Conservation (phyloP, 2,797 vertebrate genomes). For the Poecile montanus region DNA sequence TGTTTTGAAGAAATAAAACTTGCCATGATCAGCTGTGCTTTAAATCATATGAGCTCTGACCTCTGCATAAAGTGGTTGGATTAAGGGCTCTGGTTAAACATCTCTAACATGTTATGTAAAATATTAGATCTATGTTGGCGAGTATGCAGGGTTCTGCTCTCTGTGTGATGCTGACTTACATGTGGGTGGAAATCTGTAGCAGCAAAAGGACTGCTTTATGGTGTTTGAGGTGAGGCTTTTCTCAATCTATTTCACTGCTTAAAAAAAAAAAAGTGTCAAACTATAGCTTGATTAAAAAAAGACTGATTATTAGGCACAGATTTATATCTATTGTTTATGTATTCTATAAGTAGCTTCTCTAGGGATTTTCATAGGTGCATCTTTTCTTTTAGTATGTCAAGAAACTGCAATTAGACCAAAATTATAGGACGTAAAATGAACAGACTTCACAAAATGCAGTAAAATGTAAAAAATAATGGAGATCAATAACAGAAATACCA, state of each 20-base stretch:
- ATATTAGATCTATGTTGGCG: not conserved
- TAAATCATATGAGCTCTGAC: not conserved
- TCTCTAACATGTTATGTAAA: constrained; percentile 23
- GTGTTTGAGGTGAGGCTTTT: not conserved
- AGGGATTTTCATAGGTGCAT: not conserved
- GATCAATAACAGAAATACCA: not conserved
- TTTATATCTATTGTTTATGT: not conserved
- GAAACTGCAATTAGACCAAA: not conserved
- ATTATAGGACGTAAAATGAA: not conserved
- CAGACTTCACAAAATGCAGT: not conserved
- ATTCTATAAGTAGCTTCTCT: not conserved
- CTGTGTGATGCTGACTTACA: not conserved
- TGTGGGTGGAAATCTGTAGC: not conserved
- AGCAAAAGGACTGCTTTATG: not conserved
- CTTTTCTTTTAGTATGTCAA: not conserved
- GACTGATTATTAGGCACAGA: not conserved
- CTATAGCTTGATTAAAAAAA: not conserved
- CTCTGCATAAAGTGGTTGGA: not conserved
- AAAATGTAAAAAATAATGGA: not conserved
- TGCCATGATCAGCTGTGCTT: not conserved
- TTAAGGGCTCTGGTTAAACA: constrained; percentile 47
- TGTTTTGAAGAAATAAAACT: not conserved
- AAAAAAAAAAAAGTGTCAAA: not conserved
- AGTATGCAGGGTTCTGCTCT: not conserved
- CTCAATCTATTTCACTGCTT: not conserved